Percentiles rank a stretch among this genome's conserved stretches.
Evolutionary conservation across 1,140 invertebrate species (phyloP).

Genomic region (Drosophila asahinai): DNA sequence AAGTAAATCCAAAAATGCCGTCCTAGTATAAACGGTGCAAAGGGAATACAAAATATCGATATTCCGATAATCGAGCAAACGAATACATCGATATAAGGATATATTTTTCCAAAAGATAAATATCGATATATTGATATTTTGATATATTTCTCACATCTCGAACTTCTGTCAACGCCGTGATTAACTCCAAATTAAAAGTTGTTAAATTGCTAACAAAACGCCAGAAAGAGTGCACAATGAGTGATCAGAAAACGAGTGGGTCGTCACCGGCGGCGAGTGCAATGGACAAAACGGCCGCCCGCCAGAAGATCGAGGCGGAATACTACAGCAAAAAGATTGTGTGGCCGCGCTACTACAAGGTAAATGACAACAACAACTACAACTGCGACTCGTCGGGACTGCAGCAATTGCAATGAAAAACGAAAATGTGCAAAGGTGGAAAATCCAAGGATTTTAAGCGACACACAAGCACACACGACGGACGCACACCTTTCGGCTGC

Average conservation of each 20-base stretch:
- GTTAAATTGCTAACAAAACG: slow-evolving; percentile 37
- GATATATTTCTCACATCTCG: neutral
- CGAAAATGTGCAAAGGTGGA: neutral
- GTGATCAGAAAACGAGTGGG: slow-evolving; percentile 53
- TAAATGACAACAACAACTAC: slow-evolving; percentile 70
- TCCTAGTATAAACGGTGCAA: too few relatives aligned
- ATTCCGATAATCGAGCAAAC: neutral
- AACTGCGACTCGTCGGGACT: slow-evolving; percentile 17
- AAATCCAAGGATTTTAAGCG: neutral
- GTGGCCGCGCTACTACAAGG: slow-evolving; percentile 89
- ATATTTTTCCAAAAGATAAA: neutral
- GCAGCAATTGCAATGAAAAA: slow-evolving; percentile 26
- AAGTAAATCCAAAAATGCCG: too few relatives aligned
- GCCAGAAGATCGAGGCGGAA: slow-evolving; percentile 87
- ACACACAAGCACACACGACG: neutral
- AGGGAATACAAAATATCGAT: neutral
- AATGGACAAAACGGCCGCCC: slow-evolving; percentile 52
- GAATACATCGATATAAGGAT: neutral
- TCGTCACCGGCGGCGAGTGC: slow-evolving; percentile 31
- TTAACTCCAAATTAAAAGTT: slow-evolving; percentile 62
- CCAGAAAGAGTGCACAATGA: slow-evolving; percentile 61
- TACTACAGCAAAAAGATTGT: slow-evolving; percentile 87
- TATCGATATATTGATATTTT: slow-evolving; percentile 3
- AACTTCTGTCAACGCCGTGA: slow-evolving; percentile 41
- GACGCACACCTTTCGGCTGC: slow-evolving; percentile 52